Percentiles rank a stretch among this genome's conserved stretches.
These are phyloP conservation scores for Hybos culiciformis DNA, from an alignment of 2,888 invertebrate genomes.

Conservation along the genomic window DNA sequence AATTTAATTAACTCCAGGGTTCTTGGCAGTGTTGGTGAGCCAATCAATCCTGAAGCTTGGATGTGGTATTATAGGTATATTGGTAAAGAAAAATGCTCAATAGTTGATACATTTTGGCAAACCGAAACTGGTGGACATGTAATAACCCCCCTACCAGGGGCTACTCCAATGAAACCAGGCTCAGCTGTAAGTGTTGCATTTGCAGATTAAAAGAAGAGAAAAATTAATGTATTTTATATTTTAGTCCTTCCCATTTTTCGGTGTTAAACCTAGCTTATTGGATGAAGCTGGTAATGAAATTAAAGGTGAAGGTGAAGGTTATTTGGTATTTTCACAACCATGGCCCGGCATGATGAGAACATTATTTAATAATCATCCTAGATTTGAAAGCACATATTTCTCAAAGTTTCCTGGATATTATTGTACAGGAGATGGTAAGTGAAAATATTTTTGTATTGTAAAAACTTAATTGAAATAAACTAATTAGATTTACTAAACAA, in stretches of 20 bases:
- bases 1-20: conserved; percentile 55
- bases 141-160: conserved; percentile 88
- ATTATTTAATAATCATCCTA: conserved; percentile 78
- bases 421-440: conserved; percentile 90
- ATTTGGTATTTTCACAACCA: conserved; percentile 82
- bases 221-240: not conserved
- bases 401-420: conserved; percentile 93
- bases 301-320: conserved; percentile 84
- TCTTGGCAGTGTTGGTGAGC: conserved; percentile 95
- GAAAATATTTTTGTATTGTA: conserved; percentile 6
- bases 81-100: conserved; percentile 71
- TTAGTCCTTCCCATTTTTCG: conserved; percentile 93
- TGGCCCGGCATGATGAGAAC: conserved; percentile 99
- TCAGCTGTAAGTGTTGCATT: conserved; percentile 61
- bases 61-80: conserved; percentile 82
- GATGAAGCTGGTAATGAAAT: conserved; percentile 78
- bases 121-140: conserved; percentile 99
- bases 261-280: conserved; percentile 76
- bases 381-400: conserved; percentile 87
- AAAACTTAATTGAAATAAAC: not conserved
- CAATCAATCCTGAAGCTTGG: conserved; percentile 98
- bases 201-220: not conserved
- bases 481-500: not conserved
- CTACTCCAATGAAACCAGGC: conserved; percentile 94
- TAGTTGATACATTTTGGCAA: conserved; percentile 99